Percentiles rank a stretch among this genome's conserved stretches.
phyloP scores from a whole-genome alignment of 2,797 vertebrate species.

The Psittacula echo region DNA sequence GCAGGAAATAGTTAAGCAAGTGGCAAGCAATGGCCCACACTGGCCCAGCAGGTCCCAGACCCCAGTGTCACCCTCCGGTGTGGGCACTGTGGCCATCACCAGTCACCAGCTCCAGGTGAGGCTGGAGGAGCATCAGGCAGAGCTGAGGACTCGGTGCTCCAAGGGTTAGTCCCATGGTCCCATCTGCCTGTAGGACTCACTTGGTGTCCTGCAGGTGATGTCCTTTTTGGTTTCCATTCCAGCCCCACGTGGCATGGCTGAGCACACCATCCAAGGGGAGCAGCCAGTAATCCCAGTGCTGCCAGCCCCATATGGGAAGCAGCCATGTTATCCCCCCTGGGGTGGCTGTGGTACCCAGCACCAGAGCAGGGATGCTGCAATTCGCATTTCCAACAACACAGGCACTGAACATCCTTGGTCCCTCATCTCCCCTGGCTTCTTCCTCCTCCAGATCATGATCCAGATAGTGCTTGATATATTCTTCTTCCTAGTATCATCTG shows the following conservation, averaged over 20 bases:
- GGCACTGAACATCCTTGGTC: rapidly evolving
- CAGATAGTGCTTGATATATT: background rate
- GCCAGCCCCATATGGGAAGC: background rate
- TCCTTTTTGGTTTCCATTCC: background rate
- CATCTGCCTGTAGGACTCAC: background rate
- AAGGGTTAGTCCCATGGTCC: rapidly evolving
- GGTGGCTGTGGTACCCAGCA: rapidly evolving
- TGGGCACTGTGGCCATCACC: background rate
- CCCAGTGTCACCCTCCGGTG: background rate
- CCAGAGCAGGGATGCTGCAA: background rate
- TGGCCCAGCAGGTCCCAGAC: slow-evolving; percentile 25
- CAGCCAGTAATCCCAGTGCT: background rate
- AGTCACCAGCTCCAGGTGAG: rapidly evolving
- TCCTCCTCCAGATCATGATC: rapidly evolving
- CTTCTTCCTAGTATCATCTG: background rate
- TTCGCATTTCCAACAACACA: rapidly evolving
- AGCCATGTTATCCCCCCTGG: rapidly evolving
- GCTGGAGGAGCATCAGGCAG: background rate
- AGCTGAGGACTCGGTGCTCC: background rate
- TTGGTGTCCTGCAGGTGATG: rapidly evolving
- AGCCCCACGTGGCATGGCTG: background rate
- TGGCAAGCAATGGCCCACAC: background rate
- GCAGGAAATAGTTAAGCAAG: slow-evolving; percentile 48
- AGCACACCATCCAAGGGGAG: background rate
- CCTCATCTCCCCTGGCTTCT: background rate